Conservation (phyloP, 2,888 invertebrate species). For the Ichneumoninae sp. region DNA sequence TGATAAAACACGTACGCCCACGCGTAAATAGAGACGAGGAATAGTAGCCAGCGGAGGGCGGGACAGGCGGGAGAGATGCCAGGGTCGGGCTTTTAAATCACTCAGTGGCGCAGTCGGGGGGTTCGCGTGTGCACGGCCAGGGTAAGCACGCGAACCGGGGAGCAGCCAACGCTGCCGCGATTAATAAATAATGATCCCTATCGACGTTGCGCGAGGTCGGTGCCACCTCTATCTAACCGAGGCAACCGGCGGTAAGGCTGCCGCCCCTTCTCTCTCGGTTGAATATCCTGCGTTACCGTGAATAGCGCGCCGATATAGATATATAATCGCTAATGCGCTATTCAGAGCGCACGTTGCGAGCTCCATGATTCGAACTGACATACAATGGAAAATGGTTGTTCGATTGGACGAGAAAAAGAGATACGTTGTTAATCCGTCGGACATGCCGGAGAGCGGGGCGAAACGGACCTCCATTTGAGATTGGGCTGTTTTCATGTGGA, state of each 20-base stretch:
- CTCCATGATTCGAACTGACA: not conserved
- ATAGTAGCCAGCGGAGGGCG: constrained; percentile 7
- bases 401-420: no score
- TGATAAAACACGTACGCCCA: constrained; percentile 59
- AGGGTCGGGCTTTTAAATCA: constrained; percentile 62
- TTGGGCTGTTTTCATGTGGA: no score
- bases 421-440: no score
- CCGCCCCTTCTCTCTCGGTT: constrained; percentile 1
- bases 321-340: not conserved
- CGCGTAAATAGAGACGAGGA: constrained; percentile 55
- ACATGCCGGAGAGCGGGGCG: no score
- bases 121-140: constrained; percentile 28
- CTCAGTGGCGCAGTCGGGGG: constrained; percentile 48
- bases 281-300: constrained; percentile 43
- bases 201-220: constrained; percentile 64
- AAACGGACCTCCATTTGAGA: no score
- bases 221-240: constrained; percentile 49
- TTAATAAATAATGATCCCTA: constrained; percentile 66
- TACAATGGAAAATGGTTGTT: no score
- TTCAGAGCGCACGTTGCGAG: not conserved
- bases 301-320: constrained; percentile 9
- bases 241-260: constrained; percentile 23
- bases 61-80: constrained; percentile 15
- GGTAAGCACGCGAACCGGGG: constrained; percentile 57
- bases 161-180: constrained; percentile 42